Conservation (phyloP, 2,113 vertebrate species). For the Pandion haliaetus region DNA sequence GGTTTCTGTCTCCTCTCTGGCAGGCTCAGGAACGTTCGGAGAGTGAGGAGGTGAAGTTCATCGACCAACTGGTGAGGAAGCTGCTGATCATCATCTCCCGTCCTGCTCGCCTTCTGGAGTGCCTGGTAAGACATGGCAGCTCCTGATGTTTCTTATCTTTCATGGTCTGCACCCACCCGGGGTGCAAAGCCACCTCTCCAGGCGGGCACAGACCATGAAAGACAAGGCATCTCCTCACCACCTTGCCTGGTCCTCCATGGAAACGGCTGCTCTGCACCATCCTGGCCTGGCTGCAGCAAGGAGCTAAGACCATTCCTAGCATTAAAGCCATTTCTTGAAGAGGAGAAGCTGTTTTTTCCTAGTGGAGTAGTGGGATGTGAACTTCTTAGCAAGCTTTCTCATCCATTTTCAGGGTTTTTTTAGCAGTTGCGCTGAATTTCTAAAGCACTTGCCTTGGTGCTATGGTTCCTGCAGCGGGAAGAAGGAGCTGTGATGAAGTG, state of each 20-base stretch:
- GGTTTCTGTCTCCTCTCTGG: not conserved
- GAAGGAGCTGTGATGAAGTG: not conserved
- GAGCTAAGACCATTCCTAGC: not conserved
- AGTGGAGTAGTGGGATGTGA: not conserved
- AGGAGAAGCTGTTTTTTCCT: not conserved
- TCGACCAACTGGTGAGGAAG: slow-evolving; percentile 89
- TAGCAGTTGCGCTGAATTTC: not conserved
- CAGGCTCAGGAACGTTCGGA: slow-evolving; percentile 94
- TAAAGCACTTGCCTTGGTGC: not conserved
- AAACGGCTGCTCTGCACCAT: not conserved
- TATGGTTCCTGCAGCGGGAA: not conserved
- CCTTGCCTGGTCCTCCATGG: not conserved
- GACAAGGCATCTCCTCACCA: not conserved
- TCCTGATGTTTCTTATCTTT: not conserved
- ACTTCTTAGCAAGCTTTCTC: not conserved
- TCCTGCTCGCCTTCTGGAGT: slow-evolving; percentile 92
- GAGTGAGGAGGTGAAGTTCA: slow-evolving; percentile 89
- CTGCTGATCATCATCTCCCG: slow-evolving; percentile 94
- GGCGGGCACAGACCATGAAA: rapidly evolving
- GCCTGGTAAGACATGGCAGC: slow-evolving; percentile 79
- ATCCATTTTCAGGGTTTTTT: not conserved
- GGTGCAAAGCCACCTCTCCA: too few species aligned
- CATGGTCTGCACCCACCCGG: rapidly evolving
- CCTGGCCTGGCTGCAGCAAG: not conserved
- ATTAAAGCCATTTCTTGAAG: not conserved